phyloP scores from a whole-genome alignment of 1,140 invertebrate species.

The Ptiloglossa arizonensis region DNA sequence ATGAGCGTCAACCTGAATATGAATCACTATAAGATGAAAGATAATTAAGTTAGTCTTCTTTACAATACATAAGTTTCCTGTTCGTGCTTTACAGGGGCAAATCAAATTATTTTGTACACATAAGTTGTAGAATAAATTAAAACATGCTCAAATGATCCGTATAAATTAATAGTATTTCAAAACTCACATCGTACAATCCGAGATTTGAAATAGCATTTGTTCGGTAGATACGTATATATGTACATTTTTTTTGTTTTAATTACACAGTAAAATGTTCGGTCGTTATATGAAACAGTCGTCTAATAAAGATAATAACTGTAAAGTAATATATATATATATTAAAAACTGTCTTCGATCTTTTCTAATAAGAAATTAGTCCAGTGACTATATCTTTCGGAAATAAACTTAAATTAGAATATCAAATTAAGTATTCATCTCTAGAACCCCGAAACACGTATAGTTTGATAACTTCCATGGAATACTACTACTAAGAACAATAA shows the following conservation, averaged over 20 bases:
- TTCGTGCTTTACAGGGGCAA: background rate
- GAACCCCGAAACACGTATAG: background rate
- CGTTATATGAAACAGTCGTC: conserved; percentile 7
- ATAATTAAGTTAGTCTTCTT: background rate
- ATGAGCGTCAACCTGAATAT: conserved; percentile 4
- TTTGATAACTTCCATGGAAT: conserved; percentile 1
- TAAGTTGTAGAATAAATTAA: conserved; percentile 33
- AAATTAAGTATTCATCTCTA: conserved; percentile 10
- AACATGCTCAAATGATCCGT: background rate
- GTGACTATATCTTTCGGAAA: conserved; percentile 3
- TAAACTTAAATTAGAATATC: conserved; percentile 5
- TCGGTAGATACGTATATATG: background rate
- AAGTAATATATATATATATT: background rate
- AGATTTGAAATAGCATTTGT: conserved; percentile 3
- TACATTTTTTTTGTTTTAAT: background rate
- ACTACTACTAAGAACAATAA: conserved; percentile 7
- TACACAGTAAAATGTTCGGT: background rate
- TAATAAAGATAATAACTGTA: background rate
- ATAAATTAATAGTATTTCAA: background rate
- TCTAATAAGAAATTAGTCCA: background rate
- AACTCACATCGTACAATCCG: background rate
- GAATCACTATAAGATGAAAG: background rate
- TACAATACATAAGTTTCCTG: background rate
- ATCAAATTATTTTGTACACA: conserved; percentile 2
- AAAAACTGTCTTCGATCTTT: background rate